These are phyloP conservation scores for Lepus timidus DNA, from an alignment of 2,113 vertebrate species.

Conservation along the genomic window DNA sequence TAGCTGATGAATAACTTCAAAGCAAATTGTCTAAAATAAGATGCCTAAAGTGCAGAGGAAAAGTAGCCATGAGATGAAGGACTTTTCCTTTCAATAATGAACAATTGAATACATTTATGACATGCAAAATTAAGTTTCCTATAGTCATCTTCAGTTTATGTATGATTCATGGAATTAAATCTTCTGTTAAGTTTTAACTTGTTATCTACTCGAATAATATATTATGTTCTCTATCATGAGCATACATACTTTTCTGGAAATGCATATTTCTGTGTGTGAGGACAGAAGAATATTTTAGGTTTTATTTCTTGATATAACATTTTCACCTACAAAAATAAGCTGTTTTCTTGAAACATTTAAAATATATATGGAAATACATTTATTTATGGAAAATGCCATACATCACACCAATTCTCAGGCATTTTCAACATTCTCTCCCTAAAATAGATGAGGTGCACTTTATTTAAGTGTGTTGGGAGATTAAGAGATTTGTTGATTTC, in stretches of 20 bases:
- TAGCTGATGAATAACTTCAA: conserved; percentile 71
- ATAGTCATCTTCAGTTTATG: not conserved
- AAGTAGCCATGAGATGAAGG: conserved; percentile 29
- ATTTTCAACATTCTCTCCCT: conserved; percentile 16
- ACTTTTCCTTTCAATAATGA: conserved; percentile 51
- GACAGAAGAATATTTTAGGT: not conserved
- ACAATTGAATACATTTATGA: conserved; percentile 36
- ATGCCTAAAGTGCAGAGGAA: not conserved
- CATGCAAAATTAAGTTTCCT: conserved; percentile 6
- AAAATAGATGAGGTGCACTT: conserved; percentile 55
- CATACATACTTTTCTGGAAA: not conserved
- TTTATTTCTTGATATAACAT: conserved; percentile 20
- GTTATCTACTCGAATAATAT: not conserved
- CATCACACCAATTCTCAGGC: not conserved
- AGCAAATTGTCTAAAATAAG: conserved; percentile 60
- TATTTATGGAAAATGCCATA: conserved; percentile 43
- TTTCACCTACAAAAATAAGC: conserved; percentile 32
- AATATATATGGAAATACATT: conserved; percentile 30
- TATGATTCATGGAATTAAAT: conserved; percentile 25
- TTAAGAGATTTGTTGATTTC: not conserved
- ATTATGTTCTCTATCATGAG: not conserved
- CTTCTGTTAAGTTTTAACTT: not conserved
- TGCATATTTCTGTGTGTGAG: not conserved
- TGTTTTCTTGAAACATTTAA: not conserved
- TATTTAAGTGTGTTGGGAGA: conserved; percentile 59